Evolutionary conservation across 2,113 vertebrate genomes (phyloP), one percentile per base, ranked within the genome.

Genomic region (Reinhardtius hippoglossoides): DNA sequence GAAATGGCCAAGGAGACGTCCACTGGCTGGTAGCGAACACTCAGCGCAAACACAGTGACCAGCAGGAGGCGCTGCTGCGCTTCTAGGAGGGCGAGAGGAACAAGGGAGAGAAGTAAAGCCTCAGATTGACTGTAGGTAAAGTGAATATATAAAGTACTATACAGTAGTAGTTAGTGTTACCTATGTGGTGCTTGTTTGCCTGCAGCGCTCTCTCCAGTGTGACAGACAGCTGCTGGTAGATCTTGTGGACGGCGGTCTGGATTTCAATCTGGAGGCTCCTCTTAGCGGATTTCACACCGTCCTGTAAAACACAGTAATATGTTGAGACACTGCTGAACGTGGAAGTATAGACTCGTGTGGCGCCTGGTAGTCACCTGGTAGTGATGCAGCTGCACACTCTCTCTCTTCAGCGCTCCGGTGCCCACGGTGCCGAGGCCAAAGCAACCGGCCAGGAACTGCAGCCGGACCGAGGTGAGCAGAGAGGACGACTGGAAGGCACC

Each of bases 1-100:
- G 97, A 99, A 82, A 98, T 97, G 63, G 98, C 98, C 93, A 99
- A 84, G 40, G 98, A 99, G 44, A 99, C 97, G 67, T 99, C 98
- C 48, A 97, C 96, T 0, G 98, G 97, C 91, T 99, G 98, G 88
- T 99, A 99, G 46, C 98, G 97, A 7, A 98, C 97, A 0, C 98
- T 99, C 37, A 99, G 94, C 1, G 97, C 97, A 61, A 99, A 99
- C 58, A 99, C 97, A 0, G 98, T 99, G 75, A 99, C 98, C 93
- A 99, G 91, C 20, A 99, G 95, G 79, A 99, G 97, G 82, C 98
- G 96, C 74, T 99, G 98, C 7, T 99, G 98, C 31, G 97, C 97
- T 94, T 98, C 98, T 99, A 63, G 2, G 5, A 12, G 12, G 26
- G 20, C 40, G 3, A 67, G 55, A 4, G 8, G 9, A n/a, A 66